A percentile compares a stretch with the other conserved stretches of the same genome.
Conservation (phyloP, 2,888 invertebrate species). For the Axea sp. region DNA sequence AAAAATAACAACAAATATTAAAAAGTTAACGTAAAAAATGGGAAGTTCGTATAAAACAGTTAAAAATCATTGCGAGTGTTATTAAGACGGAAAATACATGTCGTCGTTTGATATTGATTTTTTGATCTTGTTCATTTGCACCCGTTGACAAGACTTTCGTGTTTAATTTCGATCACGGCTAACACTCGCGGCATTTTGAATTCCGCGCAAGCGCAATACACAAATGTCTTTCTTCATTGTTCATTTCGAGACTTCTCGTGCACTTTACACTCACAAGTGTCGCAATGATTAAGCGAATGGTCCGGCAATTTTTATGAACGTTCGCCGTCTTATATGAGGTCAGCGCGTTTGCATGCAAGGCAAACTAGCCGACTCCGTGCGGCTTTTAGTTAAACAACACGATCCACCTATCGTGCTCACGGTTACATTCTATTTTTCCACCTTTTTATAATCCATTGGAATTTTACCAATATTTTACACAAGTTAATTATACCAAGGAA, state of each 20-base stretch:
- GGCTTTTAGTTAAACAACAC: constrained; percentile 32
- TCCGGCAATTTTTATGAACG: constrained; percentile 48
- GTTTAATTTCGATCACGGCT: too few species aligned
- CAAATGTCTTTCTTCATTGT: constrained; percentile 1
- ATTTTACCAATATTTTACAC: constrained; percentile 18
- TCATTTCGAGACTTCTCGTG: background rate
- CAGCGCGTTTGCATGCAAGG: constrained; percentile 55
- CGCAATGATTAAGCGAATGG: constrained; percentile 51
- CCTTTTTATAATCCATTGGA: constrained; percentile 1
- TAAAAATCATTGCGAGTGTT: too few species aligned
- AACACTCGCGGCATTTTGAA: too few species aligned
- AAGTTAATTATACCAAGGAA: background rate
- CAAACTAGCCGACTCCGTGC: constrained; percentile 34
- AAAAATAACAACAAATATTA: too few species aligned
- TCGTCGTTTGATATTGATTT: too few species aligned
- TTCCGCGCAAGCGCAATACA: background rate
- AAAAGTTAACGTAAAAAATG: too few species aligned
- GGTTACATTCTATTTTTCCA: constrained; percentile 19
- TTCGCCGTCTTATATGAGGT: constrained; percentile 45
- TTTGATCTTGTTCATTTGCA: too few species aligned
- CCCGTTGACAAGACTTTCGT: too few species aligned
- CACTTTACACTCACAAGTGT: constrained; percentile 36
- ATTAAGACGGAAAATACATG: too few species aligned
- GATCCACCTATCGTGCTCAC: constrained; percentile 33
- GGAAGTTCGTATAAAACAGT: too few species aligned